Evolutionary conservation across 2,113 vertebrate genomes (phyloP), one percentile per base, ranked within the genome.

Genomic region (Lophochroa leadbeateri): DNA sequence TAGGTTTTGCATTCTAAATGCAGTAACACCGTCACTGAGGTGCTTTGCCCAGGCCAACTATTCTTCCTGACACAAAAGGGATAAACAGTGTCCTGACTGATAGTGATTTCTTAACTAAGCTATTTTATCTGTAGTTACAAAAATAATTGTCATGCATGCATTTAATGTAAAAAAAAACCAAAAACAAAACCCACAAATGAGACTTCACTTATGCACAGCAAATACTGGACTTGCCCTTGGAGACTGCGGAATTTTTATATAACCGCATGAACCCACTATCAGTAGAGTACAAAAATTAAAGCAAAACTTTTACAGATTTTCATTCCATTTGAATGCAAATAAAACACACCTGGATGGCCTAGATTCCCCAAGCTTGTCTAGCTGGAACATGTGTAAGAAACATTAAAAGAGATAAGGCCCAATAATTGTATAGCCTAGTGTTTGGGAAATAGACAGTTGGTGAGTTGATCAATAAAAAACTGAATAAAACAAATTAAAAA

Each of bases 11-110:
- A 41, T 81, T 67, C 10, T 49, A 90, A 60, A 65, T 60, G 33
- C 8, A 80, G 27, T 65, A 64, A 68, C 17, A 43, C 2, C 4
- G 8, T 17, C 20, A 41, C 11, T 1, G 2, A 72, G 0, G 1
- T 44, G 18, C 24, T 92, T 44, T 55, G 17, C 55, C n/a, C 39
- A 60, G 49, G 15, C 35, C 60, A 50, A 71, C 39, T 80, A 7
- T 11, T 81, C 27, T 86, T 82, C 68, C 33, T 43, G 44, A 35
- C 16, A 55, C 20, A 39, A 80, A 79, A 90, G 20, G 10, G 19
- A 83, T 65, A 50, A 13, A 17, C 20, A 6, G 9, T 70, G 41
- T 47, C 44, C 71, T 86, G 49, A 57, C 11, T 50, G 39, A 76
- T 14, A 31, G 8, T 20, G 5, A 4, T 70, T 92, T 67, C 37